Base-by-base conservation (phyloP, 2,888 invertebrate genomes). In the Odontomyia ornata region DNA sequence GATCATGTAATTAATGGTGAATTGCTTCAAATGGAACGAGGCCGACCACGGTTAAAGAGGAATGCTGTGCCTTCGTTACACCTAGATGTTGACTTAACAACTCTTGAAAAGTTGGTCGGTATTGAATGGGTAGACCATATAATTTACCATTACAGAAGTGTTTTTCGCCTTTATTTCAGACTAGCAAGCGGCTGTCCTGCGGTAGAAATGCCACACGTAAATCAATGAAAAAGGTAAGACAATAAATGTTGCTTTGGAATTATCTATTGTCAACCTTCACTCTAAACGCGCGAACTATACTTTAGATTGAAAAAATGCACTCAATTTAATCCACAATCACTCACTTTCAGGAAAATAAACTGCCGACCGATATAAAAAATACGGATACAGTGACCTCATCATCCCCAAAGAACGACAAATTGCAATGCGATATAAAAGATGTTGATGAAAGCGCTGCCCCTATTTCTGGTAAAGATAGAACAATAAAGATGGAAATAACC, bases 1-100 rank as follows among this genome's bases (percentile, higher is more conserved):
- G 82, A 83, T 43, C 82, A 82, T 60, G 77, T 80, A 2, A 83
- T 84, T 25, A 82, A 82, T 69, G 84, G 84, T 0, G 25, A 81
- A 75, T 43, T 83, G 1, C 82, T 81, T 76, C 79, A 82, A 76
- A 80, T 84, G 67, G 81, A 83, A 77, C 80, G 84, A 2, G 84
- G 82, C 0, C 79, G 84, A 21, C 80, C 82, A 0, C 81, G 80
- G 56, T 76, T 84, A 0, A 81, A 81, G 13, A 69, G 77, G 11
- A 76, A 81, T 27, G 83, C 82, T 3, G 69, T 84, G 9, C 84
- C 84, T 2, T 79, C 78, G 13, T 73, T 79, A n/a, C 82, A 83
- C 77, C 77, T 84, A 56, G 76, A 76, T 13, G 7, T 11, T 15
- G 64, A 64, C 15, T n/a, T 28, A 64, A 28, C 28, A 3, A 13